Evolutionary conservation across 2,797 vertebrate genomes (phyloP), one percentile per base, ranked within the genome.

Genomic region (Lindbergichthys nudifrons): DNA sequence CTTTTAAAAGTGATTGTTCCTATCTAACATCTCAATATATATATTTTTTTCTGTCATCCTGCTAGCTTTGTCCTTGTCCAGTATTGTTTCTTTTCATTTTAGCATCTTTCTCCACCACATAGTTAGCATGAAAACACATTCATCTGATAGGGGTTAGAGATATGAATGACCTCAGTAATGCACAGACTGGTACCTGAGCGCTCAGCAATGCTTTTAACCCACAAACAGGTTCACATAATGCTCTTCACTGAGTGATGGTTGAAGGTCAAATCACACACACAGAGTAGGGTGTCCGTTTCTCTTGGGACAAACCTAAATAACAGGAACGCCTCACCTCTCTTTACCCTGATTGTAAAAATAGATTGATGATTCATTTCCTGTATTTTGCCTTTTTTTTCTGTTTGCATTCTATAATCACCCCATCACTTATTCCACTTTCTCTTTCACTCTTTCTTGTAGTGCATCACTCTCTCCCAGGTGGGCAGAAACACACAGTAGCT

Each of bases 161-260:
- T 65, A 59, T 62, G 51, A 72, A 39, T 82, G 82, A 85, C 75
- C 82, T 72, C 61, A 12, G 65, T 79, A 80, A 77, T 13, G 81
- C 2, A 65, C 51, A 51, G 60, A 70, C 52, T 72, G 2, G 61
- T 69, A 79, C 50, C 60, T 58, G 21, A 46, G 58, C 73, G 80
- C 70, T 51, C 32, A 53, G 71, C 69, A 59, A 77, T 83, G 85
- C 80, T 83, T 86, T 86, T 88, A 85, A 79, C 65, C 60, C 72
- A 82, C 77, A 75, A 61, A 66, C 81, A 67, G 67, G 47, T 81
- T 87, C 66, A 72, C 76, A 57, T 85, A 59, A 80, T 72, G 75
- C 50, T 74, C 36, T 18, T 66, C 57, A 60, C 68, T 54, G 65
- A 81, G 74, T 75, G 74, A 81, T 54, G 53, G 32, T 52, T 52